Evolutionary conservation across 2,797 vertebrate species (phyloP).

Genomic region (Tragopan temminckii): DNA sequence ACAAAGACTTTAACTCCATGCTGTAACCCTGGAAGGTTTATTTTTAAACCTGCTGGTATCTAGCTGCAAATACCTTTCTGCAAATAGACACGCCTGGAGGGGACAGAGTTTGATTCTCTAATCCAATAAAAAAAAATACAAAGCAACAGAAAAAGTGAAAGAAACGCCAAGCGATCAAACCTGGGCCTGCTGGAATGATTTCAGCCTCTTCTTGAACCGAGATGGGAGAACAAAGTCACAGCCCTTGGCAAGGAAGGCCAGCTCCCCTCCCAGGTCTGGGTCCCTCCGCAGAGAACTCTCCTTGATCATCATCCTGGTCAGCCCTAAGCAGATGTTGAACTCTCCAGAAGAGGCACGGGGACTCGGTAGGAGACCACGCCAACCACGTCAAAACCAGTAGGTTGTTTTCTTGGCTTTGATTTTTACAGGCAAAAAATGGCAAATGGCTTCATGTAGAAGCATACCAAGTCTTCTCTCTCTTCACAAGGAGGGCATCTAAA

Average conservation of each 20-base stretch:
- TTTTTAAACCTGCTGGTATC: constrained; percentile 94
- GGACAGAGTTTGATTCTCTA: constrained; percentile 77
- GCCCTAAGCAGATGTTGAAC: constrained; percentile 61
- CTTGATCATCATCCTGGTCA: constrained; percentile 97
- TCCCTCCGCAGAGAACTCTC: constrained; percentile 95
- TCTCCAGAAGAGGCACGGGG: constrained; percentile 42
- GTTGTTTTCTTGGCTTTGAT: constrained; percentile 51
- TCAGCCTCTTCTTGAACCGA: constrained; percentile 97
- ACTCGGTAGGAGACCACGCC: constrained; percentile 60
- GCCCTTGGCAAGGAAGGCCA: constrained; percentile 96
- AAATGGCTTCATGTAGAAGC: constrained; percentile 73
- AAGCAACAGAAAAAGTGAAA: constrained; percentile 49
- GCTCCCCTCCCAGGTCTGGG: constrained; percentile 96
- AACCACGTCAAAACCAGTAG: constrained; percentile 66
- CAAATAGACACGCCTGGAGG: constrained; percentile 80
- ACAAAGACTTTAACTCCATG: constrained; percentile 92
- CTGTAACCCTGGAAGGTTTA: constrained; percentile 87
- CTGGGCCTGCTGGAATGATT: constrained; percentile 98
- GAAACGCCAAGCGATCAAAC: constrained; percentile 86
- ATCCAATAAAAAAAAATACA: constrained; percentile 75
- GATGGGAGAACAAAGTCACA: constrained; percentile 99
- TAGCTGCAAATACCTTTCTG: constrained; percentile 91
- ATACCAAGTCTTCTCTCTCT: constrained; percentile 79
- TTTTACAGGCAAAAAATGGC: constrained; percentile 63
- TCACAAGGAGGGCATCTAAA: constrained; percentile 78